Percentiles rank a stretch among this genome's conserved stretches.
These are phyloP conservation scores for Bhutanitis thaidina DNA, from an alignment of 2,888 invertebrate species.

Conservation along the genomic window DNA sequence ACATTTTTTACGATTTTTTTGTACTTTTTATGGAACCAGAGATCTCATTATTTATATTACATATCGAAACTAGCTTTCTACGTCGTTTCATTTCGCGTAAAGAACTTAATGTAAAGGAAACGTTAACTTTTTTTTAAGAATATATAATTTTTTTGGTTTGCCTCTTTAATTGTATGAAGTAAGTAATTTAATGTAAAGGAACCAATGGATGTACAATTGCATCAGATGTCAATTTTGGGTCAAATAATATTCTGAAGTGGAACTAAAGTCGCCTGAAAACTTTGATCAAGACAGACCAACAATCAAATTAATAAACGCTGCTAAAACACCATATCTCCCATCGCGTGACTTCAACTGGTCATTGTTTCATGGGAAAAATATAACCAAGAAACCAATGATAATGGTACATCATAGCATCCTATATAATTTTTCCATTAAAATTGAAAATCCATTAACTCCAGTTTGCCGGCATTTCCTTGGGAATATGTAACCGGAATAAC, in stretches of 20 bases:
- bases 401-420: conserved; percentile 36
- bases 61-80: not conserved
- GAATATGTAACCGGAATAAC: conserved; percentile 42
- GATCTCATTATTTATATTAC: conserved; percentile 3
- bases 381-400: conserved; percentile 50
- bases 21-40: conserved; percentile 10
- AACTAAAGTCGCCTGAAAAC: conserved; percentile 2
- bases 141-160: no score
- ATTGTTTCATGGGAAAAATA: conserved; percentile 60
- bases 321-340: conserved; percentile 30
- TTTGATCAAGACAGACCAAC: conserved; percentile 16
- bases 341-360: conserved; percentile 46
- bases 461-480: conserved; percentile 59
- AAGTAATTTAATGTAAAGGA: no score
- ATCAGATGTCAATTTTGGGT: no score
- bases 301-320: conserved; percentile 17
- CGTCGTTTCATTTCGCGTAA: not conserved
- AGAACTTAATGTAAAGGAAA: no score
- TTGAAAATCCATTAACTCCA: conserved; percentile 63
- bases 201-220: no score
- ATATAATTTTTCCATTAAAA: conserved; percentile 48
- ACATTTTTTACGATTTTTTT: conserved; percentile 29
- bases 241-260: no score
- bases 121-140: no score
- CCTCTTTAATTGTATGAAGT: no score